These are phyloP conservation scores for Hafferia zeledoni DNA, from an alignment of 2,797 vertebrate species.

Conservation along the genomic window DNA sequence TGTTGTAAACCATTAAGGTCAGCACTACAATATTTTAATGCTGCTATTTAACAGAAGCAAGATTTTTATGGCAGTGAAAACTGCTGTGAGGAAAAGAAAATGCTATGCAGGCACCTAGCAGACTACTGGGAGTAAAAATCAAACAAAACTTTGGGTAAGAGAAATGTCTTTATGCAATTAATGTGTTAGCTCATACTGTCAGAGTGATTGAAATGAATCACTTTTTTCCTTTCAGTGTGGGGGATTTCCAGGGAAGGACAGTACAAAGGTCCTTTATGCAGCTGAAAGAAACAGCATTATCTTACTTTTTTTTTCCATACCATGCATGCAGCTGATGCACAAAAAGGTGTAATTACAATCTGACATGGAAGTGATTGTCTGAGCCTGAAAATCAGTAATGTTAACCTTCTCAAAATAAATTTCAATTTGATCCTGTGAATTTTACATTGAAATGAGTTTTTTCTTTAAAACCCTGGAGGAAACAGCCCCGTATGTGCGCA, in stretches of 20 bases:
- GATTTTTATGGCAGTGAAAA: conserved; percentile 12
- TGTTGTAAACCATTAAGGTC: conserved; percentile 40
- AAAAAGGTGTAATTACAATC: conserved; percentile 83
- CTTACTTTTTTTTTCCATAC: conserved; percentile 56
- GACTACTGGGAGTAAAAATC: conserved; percentile 20
- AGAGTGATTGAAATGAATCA: conserved; percentile 59
- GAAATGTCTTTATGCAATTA: conserved; percentile 18
- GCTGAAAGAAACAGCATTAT: conserved; percentile 71
- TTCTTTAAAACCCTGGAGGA: conserved; percentile 85
- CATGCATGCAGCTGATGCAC: conserved; percentile 73
- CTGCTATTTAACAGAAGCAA: conserved; percentile 29
- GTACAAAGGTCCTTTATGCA: conserved; percentile 74
- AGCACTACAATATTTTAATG: background rate
- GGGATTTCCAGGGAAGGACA: conserved; percentile 53
- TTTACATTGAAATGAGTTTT: conserved; percentile 85
- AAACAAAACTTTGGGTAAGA: conserved; percentile 56
- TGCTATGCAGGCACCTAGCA: background rate
- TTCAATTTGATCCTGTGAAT: conserved; percentile 82
- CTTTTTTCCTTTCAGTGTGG: conserved; percentile 26
- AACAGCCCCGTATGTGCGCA: conserved; percentile 78
- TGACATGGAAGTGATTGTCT: conserved; percentile 84
- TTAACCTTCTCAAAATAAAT: conserved; percentile 82
- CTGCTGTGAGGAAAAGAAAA: background rate
- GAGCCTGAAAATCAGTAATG: conserved; percentile 82
- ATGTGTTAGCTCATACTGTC: conserved; percentile 28